A percentile compares a stretch with the other conserved stretches of the same genome.
These are phyloP conservation scores for Pterostichus madidus DNA, from an alignment of 2,888 invertebrate genomes.

Conservation along the genomic window DNA sequence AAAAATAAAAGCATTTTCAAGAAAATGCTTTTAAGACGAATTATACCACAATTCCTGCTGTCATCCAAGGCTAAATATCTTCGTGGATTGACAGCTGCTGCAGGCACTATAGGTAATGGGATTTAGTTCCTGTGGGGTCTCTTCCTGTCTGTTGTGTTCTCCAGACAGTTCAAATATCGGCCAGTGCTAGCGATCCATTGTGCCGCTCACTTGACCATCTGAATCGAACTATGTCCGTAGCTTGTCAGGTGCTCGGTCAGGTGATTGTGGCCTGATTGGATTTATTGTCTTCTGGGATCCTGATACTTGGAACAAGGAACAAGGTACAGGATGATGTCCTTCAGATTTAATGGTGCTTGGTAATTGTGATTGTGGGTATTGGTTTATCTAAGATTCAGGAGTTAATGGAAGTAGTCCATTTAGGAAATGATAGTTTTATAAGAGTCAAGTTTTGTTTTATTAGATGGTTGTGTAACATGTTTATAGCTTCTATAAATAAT, in stretches of 20 bases:
- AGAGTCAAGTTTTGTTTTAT: too few relatives aligned
- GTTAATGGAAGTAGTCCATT: too few relatives aligned
- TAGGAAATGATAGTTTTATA: too few relatives aligned
- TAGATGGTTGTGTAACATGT: too few relatives aligned
- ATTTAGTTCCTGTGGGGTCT: not conserved
- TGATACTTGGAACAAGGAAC: not conserved
- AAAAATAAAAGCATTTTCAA: too few relatives aligned
- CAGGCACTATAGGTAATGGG: conserved; percentile 9
- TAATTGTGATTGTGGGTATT: conserved; percentile 1
- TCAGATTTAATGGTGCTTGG: not conserved
- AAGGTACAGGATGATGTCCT: conserved; percentile 12
- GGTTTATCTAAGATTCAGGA: not conserved
- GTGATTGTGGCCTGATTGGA: conserved; percentile 38
- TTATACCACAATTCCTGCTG: not conserved
- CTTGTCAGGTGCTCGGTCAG: conserved; percentile 15
- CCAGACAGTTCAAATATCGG: too few relatives aligned
- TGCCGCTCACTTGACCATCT: not conserved
- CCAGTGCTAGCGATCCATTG: too few relatives aligned
- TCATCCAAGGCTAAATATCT: not conserved
- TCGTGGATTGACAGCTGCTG: not conserved
- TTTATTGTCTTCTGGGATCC: conserved; percentile 32
- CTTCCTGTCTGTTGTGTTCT: too few relatives aligned
- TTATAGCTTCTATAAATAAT: too few relatives aligned
- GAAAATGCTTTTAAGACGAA: too few relatives aligned
- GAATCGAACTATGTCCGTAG: conserved; percentile 5